Evolutionary conservation across 2,888 invertebrate genomes (phyloP).

Genomic region (Drosophila merina): DNA sequence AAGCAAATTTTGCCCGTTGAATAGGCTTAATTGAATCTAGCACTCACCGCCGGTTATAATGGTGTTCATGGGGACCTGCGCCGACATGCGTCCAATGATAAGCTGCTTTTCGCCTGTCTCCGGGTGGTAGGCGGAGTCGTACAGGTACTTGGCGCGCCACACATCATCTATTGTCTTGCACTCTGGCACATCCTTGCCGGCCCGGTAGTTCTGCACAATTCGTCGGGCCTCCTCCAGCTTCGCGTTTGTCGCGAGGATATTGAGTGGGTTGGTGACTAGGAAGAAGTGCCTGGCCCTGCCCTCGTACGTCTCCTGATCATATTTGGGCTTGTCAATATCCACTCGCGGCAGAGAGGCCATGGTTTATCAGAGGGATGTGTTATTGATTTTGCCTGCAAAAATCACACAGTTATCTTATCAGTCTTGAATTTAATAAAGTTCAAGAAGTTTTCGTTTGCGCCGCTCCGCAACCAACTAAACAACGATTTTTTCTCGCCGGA

Average conservation of each 20-base stretch:
- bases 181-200: constrained; percentile 85
- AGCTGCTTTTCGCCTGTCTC: constrained; percentile 99
- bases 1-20: constrained; percentile 45
- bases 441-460: not conserved
- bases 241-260: constrained; percentile 89
- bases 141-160: constrained; percentile 96
- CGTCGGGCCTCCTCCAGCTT: constrained; percentile 90
- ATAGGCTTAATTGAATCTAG: constrained; percentile 31
- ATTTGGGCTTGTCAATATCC: constrained; percentile 90
- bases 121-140: constrained; percentile 99
- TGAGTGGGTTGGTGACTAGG: constrained; percentile 96
- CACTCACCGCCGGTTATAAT: constrained; percentile 90
- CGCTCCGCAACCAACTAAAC: constrained; percentile 11
- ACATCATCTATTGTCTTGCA: constrained; percentile 91
- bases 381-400: constrained; percentile 16
- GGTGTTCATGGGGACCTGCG: constrained; percentile 99
- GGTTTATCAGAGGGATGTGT: not conserved
- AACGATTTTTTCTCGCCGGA: constrained; percentile 3
- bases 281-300: constrained; percentile 97
- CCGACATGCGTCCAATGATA: constrained; percentile 97
- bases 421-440: constrained; percentile 1
- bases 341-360: constrained; percentile 68
- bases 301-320: constrained; percentile 94
- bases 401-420: constrained; percentile 18
- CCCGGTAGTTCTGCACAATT: constrained; percentile 91